A percentile compares a stretch with the other conserved stretches of the same genome.
Evolutionary conservation across 2,113 vertebrate genomes (phyloP).

Genomic region (Panurus biarmicus): DNA sequence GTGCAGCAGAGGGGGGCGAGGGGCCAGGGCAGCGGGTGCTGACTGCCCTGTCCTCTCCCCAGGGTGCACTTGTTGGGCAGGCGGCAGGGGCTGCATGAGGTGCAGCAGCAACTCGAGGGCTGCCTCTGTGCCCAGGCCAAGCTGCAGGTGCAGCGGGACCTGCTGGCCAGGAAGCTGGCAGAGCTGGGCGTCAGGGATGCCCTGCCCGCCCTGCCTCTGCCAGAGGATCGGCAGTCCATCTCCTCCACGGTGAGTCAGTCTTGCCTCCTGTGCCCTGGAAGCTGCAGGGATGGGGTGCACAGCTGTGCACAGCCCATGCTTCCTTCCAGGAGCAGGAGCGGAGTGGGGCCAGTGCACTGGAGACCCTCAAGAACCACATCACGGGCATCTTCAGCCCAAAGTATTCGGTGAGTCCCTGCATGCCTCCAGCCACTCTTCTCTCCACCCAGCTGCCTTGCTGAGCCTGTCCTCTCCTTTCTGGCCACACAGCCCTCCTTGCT

Average conservation of each 20-base stretch:
- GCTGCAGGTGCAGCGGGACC: conserved; percentile 80
- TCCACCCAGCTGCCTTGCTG: background rate
- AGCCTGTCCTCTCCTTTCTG: background rate
- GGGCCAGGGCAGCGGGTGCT: rapidly evolving
- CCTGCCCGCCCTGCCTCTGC: conserved; percentile 67
- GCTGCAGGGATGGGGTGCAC: background rate
- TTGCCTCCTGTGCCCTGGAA: rapidly evolving
- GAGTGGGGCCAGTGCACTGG: conserved; percentile 64
- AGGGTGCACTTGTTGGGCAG: conserved; percentile 88
- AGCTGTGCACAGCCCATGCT: background rate
- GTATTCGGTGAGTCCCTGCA: conserved; percentile 71
- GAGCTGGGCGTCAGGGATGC: conserved; percentile 73
- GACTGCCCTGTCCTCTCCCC: background rate
- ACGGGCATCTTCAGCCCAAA: conserved; percentile 83
- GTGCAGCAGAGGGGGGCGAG: rapidly evolving
- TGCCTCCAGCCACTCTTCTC: background rate
- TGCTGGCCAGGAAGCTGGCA: conserved; percentile 77
- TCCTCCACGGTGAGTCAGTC: conserved; percentile 75
- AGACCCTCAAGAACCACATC: conserved; percentile 81
- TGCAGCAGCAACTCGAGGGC: conserved; percentile 76
- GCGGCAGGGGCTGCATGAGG: conserved; percentile 83
- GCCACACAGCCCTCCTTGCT: background rate
- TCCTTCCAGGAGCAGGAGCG: conserved; percentile 70
- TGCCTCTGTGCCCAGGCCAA: conserved; percentile 79
- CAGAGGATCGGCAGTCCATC: conserved; percentile 72